A percentile compares a stretch with the other conserved stretches of the same genome.
phyloP scores from a whole-genome alignment of 2,888 invertebrate genomes.

The Dascillus cervinus region DNA sequence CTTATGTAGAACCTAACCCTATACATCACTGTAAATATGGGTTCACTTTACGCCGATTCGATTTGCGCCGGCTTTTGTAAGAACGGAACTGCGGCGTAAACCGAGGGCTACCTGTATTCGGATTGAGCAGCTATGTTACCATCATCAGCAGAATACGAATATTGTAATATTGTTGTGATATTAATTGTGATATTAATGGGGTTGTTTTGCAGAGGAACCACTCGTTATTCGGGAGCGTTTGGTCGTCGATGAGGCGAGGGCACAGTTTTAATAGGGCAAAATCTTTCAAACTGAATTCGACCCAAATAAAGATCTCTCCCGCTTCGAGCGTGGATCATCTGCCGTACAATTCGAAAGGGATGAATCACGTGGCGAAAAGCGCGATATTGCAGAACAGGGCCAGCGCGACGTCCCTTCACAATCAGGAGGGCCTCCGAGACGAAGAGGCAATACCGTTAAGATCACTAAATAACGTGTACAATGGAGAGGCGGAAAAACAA shows the following conservation, averaged over 20 bases:
- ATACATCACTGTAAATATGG: too few relatives aligned
- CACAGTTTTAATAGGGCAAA: conserved; percentile 55
- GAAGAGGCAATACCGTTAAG: conserved; percentile 73
- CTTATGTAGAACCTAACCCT: too few relatives aligned
- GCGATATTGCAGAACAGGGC: conserved; percentile 35
- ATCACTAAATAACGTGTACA: conserved; percentile 57
- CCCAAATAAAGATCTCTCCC: conserved; percentile 43
- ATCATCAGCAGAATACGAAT: too few relatives aligned
- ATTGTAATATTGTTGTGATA: too few relatives aligned
- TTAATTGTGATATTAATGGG: too few relatives aligned
- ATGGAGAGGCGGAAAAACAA: conserved; percentile 57
- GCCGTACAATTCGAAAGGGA: conserved; percentile 51
- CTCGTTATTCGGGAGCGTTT: conserved; percentile 90
- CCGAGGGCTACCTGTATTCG: too few relatives aligned
- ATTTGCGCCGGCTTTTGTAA: too few relatives aligned
- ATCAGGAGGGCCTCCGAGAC: conserved; percentile 40
- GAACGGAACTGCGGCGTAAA: too few relatives aligned
- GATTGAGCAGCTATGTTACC: conserved; percentile 2
- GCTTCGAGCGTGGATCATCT: conserved; percentile 47
- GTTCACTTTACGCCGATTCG: too few relatives aligned
- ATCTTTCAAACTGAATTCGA: conserved; percentile 51
- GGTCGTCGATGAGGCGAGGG: conserved; percentile 82
- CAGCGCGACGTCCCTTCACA: conserved; percentile 34
- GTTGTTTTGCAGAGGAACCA: conserved; percentile 76
- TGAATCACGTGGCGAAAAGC: conserved; percentile 50